Conservation (phyloP, 2,888 invertebrate species). For the Sphaerophoria rueppellii region DNA sequence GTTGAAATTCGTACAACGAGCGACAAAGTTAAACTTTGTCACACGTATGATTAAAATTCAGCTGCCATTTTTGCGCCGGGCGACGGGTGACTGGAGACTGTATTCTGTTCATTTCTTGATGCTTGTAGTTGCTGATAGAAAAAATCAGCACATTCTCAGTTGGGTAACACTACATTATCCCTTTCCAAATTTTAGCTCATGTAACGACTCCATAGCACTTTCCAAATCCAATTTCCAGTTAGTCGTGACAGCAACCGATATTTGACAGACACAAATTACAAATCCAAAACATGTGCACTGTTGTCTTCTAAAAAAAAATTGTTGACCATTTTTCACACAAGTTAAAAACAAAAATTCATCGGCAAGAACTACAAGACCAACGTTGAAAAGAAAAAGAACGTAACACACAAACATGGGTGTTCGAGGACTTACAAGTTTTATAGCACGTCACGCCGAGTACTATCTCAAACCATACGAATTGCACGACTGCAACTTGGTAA, state of each 20-base stretch:
- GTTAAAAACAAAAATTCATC: constrained; percentile 17
- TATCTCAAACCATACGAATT: constrained; percentile 86
- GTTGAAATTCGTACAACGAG: no score
- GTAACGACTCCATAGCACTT: background rate
- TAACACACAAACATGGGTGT: constrained; percentile 87
- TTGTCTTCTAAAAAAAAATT: constrained; percentile 27
- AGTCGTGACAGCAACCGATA: constrained; percentile 30
- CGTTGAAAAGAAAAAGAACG: background rate
- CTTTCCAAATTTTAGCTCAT: background rate
- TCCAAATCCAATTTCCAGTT: constrained; percentile 6
- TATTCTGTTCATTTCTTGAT: no score
- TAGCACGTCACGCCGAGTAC: constrained; percentile 85
- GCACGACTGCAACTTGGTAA: constrained; percentile 87
- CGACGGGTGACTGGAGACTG: no score
- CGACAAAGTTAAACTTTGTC: no score
- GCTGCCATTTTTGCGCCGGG: no score
- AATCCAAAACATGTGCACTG: constrained; percentile 36
- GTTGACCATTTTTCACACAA: background rate
- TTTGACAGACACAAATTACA: constrained; percentile 5
- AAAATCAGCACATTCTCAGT: background rate
- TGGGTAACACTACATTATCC: background rate
- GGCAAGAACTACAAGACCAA: background rate
- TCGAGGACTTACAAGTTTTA: constrained; percentile 91
- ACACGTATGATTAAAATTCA: no score
- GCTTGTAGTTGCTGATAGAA: no score